These are phyloP conservation scores for Drosophila eugracilis DNA, from an alignment of 1,140 invertebrate genomes.

Conservation along the genomic window DNA sequence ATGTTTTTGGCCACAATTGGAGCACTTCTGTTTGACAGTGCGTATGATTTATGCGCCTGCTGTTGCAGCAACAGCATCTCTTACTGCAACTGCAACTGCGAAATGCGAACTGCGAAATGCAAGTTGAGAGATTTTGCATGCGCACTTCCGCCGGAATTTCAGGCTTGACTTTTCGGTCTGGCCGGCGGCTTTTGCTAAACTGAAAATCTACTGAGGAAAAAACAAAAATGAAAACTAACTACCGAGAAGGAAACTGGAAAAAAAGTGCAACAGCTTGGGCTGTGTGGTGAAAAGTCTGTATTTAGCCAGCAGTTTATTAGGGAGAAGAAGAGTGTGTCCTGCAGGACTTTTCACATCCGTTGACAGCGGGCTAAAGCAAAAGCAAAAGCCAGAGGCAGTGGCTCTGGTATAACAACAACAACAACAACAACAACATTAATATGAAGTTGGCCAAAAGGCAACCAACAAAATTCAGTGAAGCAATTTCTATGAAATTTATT, in stretches of 20 bases:
- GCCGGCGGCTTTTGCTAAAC: slow-evolving; percentile 55
- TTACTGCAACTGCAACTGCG: slow-evolving; percentile 14
- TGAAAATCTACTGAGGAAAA: slow-evolving; percentile 13
- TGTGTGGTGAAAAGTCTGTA: slow-evolving; percentile 23
- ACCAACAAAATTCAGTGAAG: slow-evolving; percentile 84
- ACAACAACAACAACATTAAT: slow-evolving; percentile 11
- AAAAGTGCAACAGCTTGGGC: slow-evolving; percentile 74
- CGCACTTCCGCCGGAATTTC: slow-evolving; percentile 77
- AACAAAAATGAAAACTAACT: no score
- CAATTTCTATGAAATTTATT: slow-evolving; percentile 85
- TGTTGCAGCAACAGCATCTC: slow-evolving; percentile 29
- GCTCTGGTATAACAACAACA: slow-evolving; percentile 13
- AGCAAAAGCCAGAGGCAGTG: not conserved
- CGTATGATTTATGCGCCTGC: slow-evolving; percentile 77
- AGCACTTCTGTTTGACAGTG: slow-evolving; percentile 83
- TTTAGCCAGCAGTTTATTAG: slow-evolving; percentile 69
- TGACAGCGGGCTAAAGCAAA: slow-evolving; percentile 36
- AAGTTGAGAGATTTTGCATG: slow-evolving; percentile 54
- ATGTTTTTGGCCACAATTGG: slow-evolving; percentile 83
- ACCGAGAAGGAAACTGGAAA: slow-evolving; percentile 11
- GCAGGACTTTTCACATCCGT: slow-evolving; percentile 76
- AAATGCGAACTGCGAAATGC: slow-evolving; percentile 9
- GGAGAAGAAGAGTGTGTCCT: slow-evolving; percentile 57
- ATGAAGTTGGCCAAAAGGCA: slow-evolving; percentile 72
- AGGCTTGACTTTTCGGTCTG: slow-evolving; percentile 66